Base-by-base conservation (phyloP, 64 coral and sea anemone species). In the Pocillopora verrucosa region DNA sequence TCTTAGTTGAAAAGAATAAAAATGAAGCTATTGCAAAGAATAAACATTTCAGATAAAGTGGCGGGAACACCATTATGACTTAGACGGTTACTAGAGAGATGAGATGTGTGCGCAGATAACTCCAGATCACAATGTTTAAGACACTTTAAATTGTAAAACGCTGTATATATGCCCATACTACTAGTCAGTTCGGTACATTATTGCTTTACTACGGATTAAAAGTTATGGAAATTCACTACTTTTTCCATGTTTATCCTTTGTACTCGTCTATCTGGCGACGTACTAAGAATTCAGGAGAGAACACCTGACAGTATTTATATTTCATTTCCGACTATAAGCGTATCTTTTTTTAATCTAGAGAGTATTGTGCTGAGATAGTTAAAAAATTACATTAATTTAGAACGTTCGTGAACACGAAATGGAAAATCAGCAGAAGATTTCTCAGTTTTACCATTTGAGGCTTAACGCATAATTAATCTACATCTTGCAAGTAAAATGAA, bases 321-420 rank as follows among this genome's bases (percentile, higher is more conserved):
- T 51, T 51, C 41, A 51, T 51, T 51, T 4, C 41, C 41, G 41
- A 51, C 41, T 51, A 51, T 51, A 51, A 7, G 41, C 41, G 11
- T 56, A 9, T 57, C 51, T 58, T 77, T 20, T 16, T 77, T 56
- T 20, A 3, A 13, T 78, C 36, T 51, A 51, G 41, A 7, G 25
- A 70, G 67, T 20, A 0, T 70, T 0, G 30, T 30, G 30, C 6
- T 65, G 1, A 41, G 19, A 83, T 22, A 13, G 67, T 16, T 36
- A 0, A 3, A 30, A 38, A 61, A 36, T 41, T 19, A 13, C 65
- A 67, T 65, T 65, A 37, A 83, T 19, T 65, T 83, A 41, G 60
- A 83, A 83, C 38, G 11, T 83, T 83, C 80, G 60, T 65, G 80
- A 65, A 77, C 20, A 24, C 67, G 11, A 24, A 70, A 30, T 20